A percentile compares a stretch with the other conserved stretches of the same genome.
Evolutionary conservation across 2,888 invertebrate species (phyloP).

Genomic region (Andrena haemorrhoa): DNA sequence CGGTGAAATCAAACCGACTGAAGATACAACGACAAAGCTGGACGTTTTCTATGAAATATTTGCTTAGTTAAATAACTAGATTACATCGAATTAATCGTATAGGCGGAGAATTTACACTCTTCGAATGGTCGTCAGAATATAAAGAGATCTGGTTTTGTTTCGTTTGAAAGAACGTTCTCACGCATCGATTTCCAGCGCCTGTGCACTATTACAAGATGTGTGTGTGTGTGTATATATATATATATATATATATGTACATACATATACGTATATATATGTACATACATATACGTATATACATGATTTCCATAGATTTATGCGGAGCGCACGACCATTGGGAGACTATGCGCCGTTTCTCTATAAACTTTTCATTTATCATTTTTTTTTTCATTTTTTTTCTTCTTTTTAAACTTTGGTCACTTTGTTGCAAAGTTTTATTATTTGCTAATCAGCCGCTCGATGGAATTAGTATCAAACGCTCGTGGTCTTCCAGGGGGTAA

Average conservation of each 20-base stretch:
- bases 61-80: conserved; percentile 78
- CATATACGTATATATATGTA: not conserved
- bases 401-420: conserved; percentile 76
- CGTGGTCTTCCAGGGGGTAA: conserved; percentile 46
- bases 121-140: conserved; percentile 71
- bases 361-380: conserved; percentile 28
- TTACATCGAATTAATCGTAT: conserved; percentile 77
- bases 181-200: conserved; percentile 56
- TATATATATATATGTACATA: not conserved
- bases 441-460: conserved; percentile 54
- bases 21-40: conserved; percentile 44
- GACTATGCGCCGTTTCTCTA: conserved; percentile 63
- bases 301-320: conserved; percentile 34
- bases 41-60: conserved; percentile 77
- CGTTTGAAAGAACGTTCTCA: conserved; percentile 45
- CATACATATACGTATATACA: not conserved
- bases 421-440: conserved; percentile 75
- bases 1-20: conserved; percentile 11
- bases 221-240: not conserved
- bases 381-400: conserved; percentile 18
- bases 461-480: conserved; percentile 59
- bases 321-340: conserved; percentile 61
- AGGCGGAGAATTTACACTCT: conserved; percentile 73
- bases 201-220: conserved; percentile 43
- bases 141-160: conserved; percentile 48